A percentile compares a stretch with the other conserved stretches of the same genome.
Conservation (phyloP, 2,797 vertebrate species). For the Takifugu ocellatus region DNA sequence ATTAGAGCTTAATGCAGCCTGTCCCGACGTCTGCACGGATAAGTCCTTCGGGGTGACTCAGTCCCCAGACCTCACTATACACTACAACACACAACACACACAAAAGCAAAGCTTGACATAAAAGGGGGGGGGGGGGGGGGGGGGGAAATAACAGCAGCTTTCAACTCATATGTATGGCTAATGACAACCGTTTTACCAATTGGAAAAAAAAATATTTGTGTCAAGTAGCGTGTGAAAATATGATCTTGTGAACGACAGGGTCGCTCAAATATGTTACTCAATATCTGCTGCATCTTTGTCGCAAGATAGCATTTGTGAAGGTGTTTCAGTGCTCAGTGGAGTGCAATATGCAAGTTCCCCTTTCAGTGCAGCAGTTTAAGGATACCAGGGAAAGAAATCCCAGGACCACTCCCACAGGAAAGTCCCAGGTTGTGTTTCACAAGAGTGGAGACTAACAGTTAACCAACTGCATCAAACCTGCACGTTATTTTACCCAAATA, state of each 20-base stretch:
- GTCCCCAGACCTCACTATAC: conserved; percentile 44
- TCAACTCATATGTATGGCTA: not conserved
- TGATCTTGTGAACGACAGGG: not conserved
- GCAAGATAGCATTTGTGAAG: conserved; percentile 45
- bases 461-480: too few relatives aligned
- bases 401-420: too few relatives aligned
- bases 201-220: not conserved
- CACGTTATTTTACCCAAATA: too few relatives aligned
- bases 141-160: not conserved
- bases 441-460: too few relatives aligned
- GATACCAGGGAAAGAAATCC: too few relatives aligned
- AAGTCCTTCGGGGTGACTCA: conserved; percentile 49
- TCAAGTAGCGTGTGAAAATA: not conserved
- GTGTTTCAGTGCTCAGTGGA: conserved; percentile 45
- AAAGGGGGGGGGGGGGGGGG: too few relatives aligned
- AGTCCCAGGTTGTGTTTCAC: too few relatives aligned
- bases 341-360: conserved; percentile 43
- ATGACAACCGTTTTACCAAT: conserved; percentile 1
- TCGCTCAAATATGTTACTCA: not conserved
- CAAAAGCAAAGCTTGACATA: conserved; percentile 31
- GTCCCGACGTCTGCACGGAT: conserved; percentile 48
- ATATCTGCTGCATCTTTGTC: conserved; percentile 44
- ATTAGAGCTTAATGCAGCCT: conserved; percentile 59
- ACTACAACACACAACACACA: conserved; percentile 22
- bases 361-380: conserved; percentile 18